These are phyloP conservation scores for Larimichthys polyactis DNA, from an alignment of 2,113 vertebrate genomes.

Conservation along the genomic window DNA sequence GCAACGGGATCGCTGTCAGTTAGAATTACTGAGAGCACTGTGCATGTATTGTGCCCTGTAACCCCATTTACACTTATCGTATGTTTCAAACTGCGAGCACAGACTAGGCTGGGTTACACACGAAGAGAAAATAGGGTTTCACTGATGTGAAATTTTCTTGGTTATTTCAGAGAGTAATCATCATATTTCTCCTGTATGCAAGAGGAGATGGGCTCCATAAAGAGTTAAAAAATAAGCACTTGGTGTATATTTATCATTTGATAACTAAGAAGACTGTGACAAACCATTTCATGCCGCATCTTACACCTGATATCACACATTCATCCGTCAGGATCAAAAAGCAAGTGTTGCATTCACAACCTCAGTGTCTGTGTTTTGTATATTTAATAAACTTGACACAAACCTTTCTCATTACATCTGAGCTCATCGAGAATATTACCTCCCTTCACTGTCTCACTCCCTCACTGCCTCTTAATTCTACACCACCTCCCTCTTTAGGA, in stretches of 20 bases:
- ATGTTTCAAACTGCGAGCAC: conserved; percentile 47
- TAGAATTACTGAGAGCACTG: conserved; percentile 56
- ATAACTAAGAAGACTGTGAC: conserved; percentile 29
- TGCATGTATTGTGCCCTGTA: conserved; percentile 51
- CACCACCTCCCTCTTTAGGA: conserved; percentile 71
- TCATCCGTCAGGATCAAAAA: conserved; percentile 21
- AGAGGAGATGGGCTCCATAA: conserved; percentile 19
- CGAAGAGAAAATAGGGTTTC: conserved; percentile 53
- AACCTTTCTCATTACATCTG: conserved; percentile 67
- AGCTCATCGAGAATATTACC: conserved; percentile 63
- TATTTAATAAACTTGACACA: conserved; percentile 59
- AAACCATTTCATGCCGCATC: conserved; percentile 23
- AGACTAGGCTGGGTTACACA: conserved; percentile 55
- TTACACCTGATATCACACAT: conserved; percentile 6
- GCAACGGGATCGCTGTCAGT: conserved; percentile 62
- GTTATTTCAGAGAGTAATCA: conserved; percentile 52
- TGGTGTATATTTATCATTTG: background rate
- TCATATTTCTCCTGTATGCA: conserved; percentile 30
- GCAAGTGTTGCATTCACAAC: conserved; percentile 11
- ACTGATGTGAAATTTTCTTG: conserved; percentile 39
- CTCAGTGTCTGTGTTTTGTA: conserved; percentile 15
- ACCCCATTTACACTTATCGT: conserved; percentile 47
- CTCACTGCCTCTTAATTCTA: conserved; percentile 60
- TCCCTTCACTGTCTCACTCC: conserved; percentile 26
- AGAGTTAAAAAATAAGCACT: conserved; percentile 14